Base-by-base conservation (phyloP, 2,888 invertebrate species). In the Morpho achilles region DNA sequence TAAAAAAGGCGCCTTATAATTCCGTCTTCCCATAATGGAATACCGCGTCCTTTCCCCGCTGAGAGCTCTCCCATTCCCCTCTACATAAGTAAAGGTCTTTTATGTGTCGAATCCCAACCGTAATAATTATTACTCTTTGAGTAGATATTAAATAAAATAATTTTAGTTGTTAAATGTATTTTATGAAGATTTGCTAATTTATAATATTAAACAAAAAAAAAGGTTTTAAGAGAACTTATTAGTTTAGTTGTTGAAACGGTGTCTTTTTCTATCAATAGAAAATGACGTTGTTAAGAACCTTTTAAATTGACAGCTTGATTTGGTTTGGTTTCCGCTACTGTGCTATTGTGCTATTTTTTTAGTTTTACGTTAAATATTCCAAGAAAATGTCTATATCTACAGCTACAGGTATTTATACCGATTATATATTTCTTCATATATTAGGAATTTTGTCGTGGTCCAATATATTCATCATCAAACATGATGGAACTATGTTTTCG, bases 291-390 rank as follows among this genome's bases (percentile, higher is more conserved):
- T 62, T 69, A 82, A 81, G 76, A 80, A 83, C 84, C 87, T 86
- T 82, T 83, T 76, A 77, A 74, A 82, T 82, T 89, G 89, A 89
- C 88, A 89, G 89, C 89, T 89, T 89, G 89, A 89, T 87, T 89
- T 87, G 87, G 89, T 89, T 89, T 89, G 88, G 89, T 89, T 88
- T 89, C 89, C 88, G 88, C 89, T 86, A 86, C 88, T 89, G 89
- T 89, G 84, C 88, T 88, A 80, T 87, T 87, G 88, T 87, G 84
- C 86, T 87, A 88, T 87, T 88, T 75, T 88, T 87, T 84, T 80
- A 79, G 80, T 81, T 88, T 88, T 86, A 76, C 75, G 72, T 81
- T 77, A 73, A 80, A 80, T 83, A 82, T 78, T 79, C 67, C 64
- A 67, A 75, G 75, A 87, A 80, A 82, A 89, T 89, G 89, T 89